Percentiles rank a stretch among this genome's conserved stretches.
Conservation (phyloP, 1,140 invertebrate species). For the Drosophila serrata region DNA sequence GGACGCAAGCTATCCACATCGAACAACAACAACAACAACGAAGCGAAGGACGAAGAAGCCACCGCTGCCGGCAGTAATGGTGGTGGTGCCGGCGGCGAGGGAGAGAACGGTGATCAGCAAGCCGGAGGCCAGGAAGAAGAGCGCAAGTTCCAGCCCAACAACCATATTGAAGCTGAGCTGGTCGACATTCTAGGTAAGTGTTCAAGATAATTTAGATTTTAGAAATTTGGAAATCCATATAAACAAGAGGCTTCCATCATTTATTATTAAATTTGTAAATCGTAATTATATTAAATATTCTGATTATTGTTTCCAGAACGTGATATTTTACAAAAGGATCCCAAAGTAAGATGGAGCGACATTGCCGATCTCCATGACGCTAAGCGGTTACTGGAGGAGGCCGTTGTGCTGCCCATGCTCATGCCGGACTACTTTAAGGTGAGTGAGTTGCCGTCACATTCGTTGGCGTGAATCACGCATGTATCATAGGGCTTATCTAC, state of each 20-base stretch:
- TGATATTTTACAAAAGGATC: constrained; percentile 99
- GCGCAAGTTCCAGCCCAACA: constrained; percentile 95
- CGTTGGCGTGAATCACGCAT: constrained; percentile 60
- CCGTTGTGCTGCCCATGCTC: constrained; percentile 98
- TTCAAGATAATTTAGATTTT: not conserved
- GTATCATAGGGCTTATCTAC: constrained; percentile 32
- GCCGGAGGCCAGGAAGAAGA: constrained; percentile 87
- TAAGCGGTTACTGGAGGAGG: constrained; percentile 97
- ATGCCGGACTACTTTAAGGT: constrained; percentile 99
- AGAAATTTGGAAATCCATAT: not conserved
- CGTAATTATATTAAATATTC: not conserved
- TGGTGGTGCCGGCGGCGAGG: constrained; percentile 37
- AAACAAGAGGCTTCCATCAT: not conserved
- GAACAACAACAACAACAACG: constrained; percentile 55
- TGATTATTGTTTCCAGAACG: constrained; percentile 88
- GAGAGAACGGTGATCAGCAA: constrained; percentile 86
- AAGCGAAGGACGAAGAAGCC: constrained; percentile 60
- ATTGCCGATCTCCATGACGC: constrained; percentile 98
- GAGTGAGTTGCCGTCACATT: constrained; percentile 46
- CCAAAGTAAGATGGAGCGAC: constrained; percentile 98
- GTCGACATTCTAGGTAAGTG: constrained; percentile 94
- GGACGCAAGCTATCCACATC: constrained; percentile 73
- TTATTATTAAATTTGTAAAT: not conserved
- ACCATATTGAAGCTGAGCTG: constrained; percentile 95
- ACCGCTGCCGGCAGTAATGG: constrained; percentile 48